phyloP scores from a whole-genome alignment of 2,888 invertebrate genomes.

The Tachina fera region DNA sequence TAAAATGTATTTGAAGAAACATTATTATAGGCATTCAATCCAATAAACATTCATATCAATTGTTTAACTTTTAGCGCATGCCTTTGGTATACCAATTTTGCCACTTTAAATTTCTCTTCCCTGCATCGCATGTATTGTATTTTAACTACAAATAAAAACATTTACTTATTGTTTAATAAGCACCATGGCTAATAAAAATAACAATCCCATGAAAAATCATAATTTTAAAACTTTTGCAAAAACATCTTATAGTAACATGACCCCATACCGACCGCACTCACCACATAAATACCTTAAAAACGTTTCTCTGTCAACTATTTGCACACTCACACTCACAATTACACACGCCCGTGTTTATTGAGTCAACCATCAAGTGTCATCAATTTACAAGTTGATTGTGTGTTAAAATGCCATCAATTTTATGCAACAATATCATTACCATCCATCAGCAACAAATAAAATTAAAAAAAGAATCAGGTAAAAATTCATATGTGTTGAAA shows the following conservation, averaged over 20 bases:
- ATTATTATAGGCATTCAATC: no score
- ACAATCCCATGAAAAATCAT: not conserved
- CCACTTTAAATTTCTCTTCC: not conserved
- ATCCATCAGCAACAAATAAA: slow-evolving; percentile 43
- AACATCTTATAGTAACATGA: not conserved
- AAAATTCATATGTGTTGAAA: slow-evolving; percentile 10
- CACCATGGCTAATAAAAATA: not conserved
- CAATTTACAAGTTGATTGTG: slow-evolving; percentile 70
- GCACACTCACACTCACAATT: not conserved
- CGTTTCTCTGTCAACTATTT: not conserved
- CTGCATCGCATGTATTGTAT: no score
- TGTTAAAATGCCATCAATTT: slow-evolving; percentile 71
- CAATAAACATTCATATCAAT: no score
- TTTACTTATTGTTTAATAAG: not conserved
- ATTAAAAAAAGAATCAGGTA: slow-evolving; percentile 8
- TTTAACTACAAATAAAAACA: not conserved
- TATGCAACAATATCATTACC: slow-evolving; percentile 67
- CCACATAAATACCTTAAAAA: slow-evolving; percentile 7
- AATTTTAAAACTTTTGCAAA: not conserved
- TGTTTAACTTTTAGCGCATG: no score
- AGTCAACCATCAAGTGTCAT: slow-evolving; percentile 65
- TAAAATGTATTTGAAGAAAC: no score
- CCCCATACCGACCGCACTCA: not conserved
- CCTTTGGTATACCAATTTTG: no score
- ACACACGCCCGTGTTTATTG: slow-evolving; percentile 1